Evolutionary conservation across 2,888 invertebrate species (phyloP).

Genomic region (Copidosoma aretas): DNA sequence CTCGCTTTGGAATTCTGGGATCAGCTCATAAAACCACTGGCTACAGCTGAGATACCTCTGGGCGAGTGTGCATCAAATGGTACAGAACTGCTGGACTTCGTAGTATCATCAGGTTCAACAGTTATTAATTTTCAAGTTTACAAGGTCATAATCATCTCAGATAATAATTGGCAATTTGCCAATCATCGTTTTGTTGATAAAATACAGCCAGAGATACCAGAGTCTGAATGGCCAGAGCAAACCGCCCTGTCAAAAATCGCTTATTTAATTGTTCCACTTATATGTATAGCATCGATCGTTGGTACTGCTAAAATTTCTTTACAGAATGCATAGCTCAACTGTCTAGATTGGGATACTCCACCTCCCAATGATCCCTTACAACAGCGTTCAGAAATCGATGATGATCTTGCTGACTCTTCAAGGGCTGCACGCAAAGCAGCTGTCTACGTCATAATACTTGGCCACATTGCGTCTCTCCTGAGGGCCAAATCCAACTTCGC

Average conservation of each 20-base stretch:
- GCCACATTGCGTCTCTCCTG: no score
- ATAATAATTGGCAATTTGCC: not conserved
- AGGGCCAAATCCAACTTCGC: no score
- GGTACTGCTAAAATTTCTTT: not conserved
- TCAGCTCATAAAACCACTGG: no score
- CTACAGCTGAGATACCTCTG: not conserved
- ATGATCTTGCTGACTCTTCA: not conserved
- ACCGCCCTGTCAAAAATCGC: not conserved
- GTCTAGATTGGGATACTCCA: not conserved
- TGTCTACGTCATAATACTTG: no score
- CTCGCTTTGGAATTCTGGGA: no score
- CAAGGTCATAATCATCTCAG: not conserved
- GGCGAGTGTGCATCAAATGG: not conserved
- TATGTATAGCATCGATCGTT: not conserved
- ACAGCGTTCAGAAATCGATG: not conserved
- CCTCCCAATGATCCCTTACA: not conserved
- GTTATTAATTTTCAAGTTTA: not conserved
- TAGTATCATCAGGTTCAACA: not conserved
- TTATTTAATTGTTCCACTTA: not conserved
- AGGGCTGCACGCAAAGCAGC: constrained; percentile 5
- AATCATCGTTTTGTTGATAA: not conserved
- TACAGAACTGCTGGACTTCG: not conserved
- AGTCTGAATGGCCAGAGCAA: not conserved
- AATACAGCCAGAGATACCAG: not conserved
- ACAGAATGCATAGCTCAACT: not conserved